A percentile compares a stretch with the other conserved stretches of the same genome.
These are phyloP conservation scores for Syrphus vitripennis DNA, from an alignment of 2,888 invertebrate species.

Conservation along the genomic window DNA sequence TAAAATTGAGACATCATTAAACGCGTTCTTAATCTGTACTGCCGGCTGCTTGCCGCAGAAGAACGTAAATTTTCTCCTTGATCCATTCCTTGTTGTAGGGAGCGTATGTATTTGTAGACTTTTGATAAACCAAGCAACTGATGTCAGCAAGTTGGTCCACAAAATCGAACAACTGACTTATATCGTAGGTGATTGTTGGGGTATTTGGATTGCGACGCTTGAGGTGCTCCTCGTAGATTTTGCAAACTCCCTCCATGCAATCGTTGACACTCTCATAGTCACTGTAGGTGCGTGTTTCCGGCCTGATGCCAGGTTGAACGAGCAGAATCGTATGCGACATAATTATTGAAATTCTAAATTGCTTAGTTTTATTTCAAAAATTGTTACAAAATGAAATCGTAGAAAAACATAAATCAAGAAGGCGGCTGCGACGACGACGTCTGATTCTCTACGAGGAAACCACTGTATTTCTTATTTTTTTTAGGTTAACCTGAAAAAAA, in stretches of 20 bases:
- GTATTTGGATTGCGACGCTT: slow-evolving; percentile 97
- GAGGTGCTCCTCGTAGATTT: slow-evolving; percentile 99
- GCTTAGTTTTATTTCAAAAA: not conserved
- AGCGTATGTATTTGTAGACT: slow-evolving; percentile 96
- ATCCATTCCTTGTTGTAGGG: slow-evolving; percentile 99
- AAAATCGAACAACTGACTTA: slow-evolving; percentile 98
- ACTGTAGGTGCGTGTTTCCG: slow-evolving; percentile 98
- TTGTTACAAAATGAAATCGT: not conserved
- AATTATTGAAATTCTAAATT: slow-evolving; percentile 50
- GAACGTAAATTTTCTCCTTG: slow-evolving; percentile 98
- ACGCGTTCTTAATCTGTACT: slow-evolving; percentile 56
- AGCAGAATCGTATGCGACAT: slow-evolving; percentile 98
- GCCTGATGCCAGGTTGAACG: slow-evolving; percentile 95
- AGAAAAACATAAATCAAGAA: not conserved
- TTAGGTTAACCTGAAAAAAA: slow-evolving; percentile 12
- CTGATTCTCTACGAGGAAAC: not conserved
- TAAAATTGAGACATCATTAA: not conserved
- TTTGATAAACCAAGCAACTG: slow-evolving; percentile 97
- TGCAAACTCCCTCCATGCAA: slow-evolving; percentile 99
- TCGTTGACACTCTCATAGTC: slow-evolving; percentile 99
- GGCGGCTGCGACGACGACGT: not conserved
- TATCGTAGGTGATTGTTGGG: slow-evolving; percentile 98
- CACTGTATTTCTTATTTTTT: not conserved
- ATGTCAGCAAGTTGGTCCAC: slow-evolving; percentile 97
- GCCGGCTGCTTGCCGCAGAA: slow-evolving; percentile 95